These are phyloP conservation scores for Chelon labrosus DNA, from an alignment of 2,797 vertebrate genomes.

Conservation along the genomic window DNA sequence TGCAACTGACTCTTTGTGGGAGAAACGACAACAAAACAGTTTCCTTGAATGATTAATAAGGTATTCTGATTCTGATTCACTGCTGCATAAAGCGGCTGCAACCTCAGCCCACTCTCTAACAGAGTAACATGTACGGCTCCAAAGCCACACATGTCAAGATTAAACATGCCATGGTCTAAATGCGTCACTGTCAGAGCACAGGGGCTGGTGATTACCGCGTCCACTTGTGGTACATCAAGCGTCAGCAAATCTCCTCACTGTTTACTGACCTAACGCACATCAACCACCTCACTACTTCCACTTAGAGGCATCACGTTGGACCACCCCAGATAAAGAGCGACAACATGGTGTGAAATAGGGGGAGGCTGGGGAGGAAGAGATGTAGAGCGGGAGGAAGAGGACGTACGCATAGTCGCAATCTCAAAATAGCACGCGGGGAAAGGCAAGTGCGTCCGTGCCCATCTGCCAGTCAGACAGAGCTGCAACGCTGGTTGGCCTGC, in stretches of 20 bases:
- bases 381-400: slow-evolving; percentile 1
- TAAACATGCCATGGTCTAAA: slow-evolving; percentile 57
- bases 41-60: no score
- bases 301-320: slow-evolving; percentile 54
- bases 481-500: slow-evolving; percentile 36
- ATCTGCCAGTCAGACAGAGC: slow-evolving; percentile 64
- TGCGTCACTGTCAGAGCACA: slow-evolving; percentile 47
- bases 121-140: slow-evolving; percentile 18
- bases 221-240: slow-evolving; percentile 47
- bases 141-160: slow-evolving; percentile 25
- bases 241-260: slow-evolving; percentile 50
- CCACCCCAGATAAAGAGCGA: slow-evolving; percentile 43
- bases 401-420: slow-evolving; percentile 32
- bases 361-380: neutral
- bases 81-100: slow-evolving; percentile 1
- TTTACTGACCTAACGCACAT: slow-evolving; percentile 64
- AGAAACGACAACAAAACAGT: no score
- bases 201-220: slow-evolving; percentile 52
- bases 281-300: slow-evolving; percentile 61
- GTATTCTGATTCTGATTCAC: no score
- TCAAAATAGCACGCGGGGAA: slow-evolving; percentile 57
- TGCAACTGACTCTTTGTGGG: no score
- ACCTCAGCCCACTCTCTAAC: slow-evolving; percentile 4
- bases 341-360: slow-evolving; percentile 32
- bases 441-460: slow-evolving; percentile 35